Evolutionary conservation across 2,797 vertebrate genomes (phyloP).

Genomic region (Myotis pilosus): DNA sequence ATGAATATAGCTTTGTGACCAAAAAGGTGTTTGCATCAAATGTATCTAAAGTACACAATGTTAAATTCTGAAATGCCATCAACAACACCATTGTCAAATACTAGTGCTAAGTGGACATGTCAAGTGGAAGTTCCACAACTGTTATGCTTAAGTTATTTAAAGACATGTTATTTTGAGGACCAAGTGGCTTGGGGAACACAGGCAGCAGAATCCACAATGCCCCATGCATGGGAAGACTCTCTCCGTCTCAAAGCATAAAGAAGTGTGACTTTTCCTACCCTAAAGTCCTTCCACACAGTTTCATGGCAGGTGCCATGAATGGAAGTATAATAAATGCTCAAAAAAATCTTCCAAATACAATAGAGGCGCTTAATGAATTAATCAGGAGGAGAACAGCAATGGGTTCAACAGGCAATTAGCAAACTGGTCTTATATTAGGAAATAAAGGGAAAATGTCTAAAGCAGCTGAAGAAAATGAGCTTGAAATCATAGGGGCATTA

Average conservation of each 20-base stretch:
- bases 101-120: not conserved
- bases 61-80: not conserved
- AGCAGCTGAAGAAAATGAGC: not conserved
- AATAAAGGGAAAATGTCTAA: not conserved
- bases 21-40: not conserved
- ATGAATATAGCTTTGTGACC: not conserved
- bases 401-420: not conserved
- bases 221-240: not conserved
- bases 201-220: not conserved
- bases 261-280: not conserved
- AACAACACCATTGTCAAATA: not conserved
- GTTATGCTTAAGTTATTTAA: not conserved
- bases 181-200: not conserved
- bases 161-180: not conserved
- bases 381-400: not conserved
- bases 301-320: not conserved
- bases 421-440: not conserved
- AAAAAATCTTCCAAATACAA: not conserved
- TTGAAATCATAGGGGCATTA: not conserved
- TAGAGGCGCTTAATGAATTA: not conserved
- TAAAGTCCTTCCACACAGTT: not conserved
- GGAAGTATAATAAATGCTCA: not conserved
- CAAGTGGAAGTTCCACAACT: not conserved
- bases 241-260: slow-evolving; percentile 30
- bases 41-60: not conserved